A percentile compares a stretch with the other conserved stretches of the same genome.
Evolutionary conservation across 2,888 invertebrate species (phyloP).

Genomic region (Diloba caeruleocephala): DNA sequence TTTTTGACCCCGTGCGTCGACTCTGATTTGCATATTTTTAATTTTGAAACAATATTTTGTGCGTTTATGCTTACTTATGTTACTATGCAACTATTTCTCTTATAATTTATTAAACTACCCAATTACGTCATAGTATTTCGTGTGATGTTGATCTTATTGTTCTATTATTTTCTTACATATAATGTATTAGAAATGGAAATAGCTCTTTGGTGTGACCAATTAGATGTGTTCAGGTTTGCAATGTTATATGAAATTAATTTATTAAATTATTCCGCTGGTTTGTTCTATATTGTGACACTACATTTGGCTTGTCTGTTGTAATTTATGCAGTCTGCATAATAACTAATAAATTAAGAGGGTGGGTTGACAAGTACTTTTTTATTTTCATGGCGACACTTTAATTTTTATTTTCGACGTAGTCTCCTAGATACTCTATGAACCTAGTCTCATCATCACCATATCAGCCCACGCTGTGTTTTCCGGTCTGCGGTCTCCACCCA

Average conservation of each 20-base stretch:
- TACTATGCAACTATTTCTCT: background rate
- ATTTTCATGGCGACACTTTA: too few relatives aligned
- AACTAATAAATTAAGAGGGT: constrained; percentile 17
- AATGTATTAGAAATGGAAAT: too few relatives aligned
- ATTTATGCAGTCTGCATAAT: constrained; percentile 24
- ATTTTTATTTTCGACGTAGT: too few relatives aligned
- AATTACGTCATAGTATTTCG: background rate
- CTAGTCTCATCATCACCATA: too few relatives aligned
- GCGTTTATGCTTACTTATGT: background rate
- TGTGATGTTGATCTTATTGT: too few relatives aligned
- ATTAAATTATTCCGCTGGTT: constrained; percentile 17
- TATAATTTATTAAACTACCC: background rate
- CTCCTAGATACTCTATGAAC: too few relatives aligned
- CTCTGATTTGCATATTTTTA: constrained; percentile 8
- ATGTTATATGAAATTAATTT: constrained; percentile 8
- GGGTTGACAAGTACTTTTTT: too few relatives aligned
- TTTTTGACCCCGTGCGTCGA: constrained; percentile 16
- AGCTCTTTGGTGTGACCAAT: too few relatives aligned
- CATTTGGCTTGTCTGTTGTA: constrained; percentile 7
- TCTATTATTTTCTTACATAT: too few relatives aligned
- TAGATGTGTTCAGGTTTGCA: too few relatives aligned
- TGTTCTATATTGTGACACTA: constrained; percentile 4
- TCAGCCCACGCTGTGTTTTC: too few relatives aligned
- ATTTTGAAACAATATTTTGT: constrained; percentile 17
- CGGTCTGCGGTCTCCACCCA: too few relatives aligned